Evolutionary conservation across 2,797 vertebrate species (phyloP).

Genomic region (Anas georgica): DNA sequence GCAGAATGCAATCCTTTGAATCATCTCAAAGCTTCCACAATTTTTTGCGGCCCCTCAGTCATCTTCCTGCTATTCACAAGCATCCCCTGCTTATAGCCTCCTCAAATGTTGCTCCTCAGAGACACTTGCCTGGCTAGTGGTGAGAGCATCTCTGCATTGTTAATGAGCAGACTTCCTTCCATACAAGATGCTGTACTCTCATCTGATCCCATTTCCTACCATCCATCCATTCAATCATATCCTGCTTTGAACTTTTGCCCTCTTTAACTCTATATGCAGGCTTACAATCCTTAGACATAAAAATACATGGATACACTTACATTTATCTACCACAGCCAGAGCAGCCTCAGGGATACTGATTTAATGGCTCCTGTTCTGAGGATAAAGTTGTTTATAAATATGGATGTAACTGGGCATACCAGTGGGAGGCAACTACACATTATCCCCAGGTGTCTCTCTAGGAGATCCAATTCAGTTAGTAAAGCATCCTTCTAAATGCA

Average conservation of each 20-base stretch:
- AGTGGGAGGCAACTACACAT: conserved; percentile 37
- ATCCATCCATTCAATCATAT: conserved; percentile 4
- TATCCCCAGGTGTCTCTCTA: conserved; percentile 60
- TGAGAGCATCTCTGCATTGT: conserved; percentile 36
- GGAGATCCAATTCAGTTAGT: conserved; percentile 64
- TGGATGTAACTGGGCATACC: conserved; percentile 65
- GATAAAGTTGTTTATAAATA: conserved; percentile 80
- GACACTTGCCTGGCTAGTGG: not conserved
- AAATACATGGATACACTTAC: conserved; percentile 36
- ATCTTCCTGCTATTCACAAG: not conserved
- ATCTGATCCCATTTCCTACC: conserved; percentile 37
- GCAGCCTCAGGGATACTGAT: conserved; percentile 62
- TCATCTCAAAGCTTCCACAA: conserved; percentile 2
- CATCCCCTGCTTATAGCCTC: not conserved
- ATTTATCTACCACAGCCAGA: conserved; percentile 74
- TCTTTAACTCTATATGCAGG: conserved; percentile 46
- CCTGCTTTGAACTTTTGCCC: conserved; percentile 52
- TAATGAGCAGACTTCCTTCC: conserved; percentile 32
- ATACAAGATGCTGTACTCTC: not conserved
- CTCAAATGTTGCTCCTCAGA: conserved; percentile 2
- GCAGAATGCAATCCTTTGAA: not conserved
- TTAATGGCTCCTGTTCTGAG: conserved; percentile 67
- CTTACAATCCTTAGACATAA: conserved; percentile 52
- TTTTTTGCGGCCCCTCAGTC: not conserved
- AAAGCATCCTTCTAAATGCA: conserved; percentile 54